phyloP scores from a whole-genome alignment of 2,888 invertebrate genomes.

The Orthosia cruda region DNA sequence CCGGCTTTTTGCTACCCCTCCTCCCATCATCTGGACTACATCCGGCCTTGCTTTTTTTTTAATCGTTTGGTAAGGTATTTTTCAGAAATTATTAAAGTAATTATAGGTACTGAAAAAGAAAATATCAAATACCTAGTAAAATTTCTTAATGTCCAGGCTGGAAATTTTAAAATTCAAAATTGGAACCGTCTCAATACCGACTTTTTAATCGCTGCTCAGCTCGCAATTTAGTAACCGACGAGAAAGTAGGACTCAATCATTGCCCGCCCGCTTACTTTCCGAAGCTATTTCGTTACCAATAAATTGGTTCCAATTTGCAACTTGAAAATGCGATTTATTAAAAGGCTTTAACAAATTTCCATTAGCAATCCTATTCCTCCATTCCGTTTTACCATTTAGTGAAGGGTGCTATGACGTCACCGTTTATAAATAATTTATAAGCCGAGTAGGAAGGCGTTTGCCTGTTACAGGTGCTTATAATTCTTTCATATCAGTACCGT shows the following conservation, averaged over 20 bases:
- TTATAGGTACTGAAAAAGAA: too few relatives aligned
- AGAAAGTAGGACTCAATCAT: slow-evolving; percentile 46
- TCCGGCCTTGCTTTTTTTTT: too few relatives aligned
- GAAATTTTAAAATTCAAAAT: not conserved
- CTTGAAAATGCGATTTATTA: slow-evolving; percentile 54
- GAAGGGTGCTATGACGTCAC: slow-evolving; percentile 35
- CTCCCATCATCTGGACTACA: too few relatives aligned
- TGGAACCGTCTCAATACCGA: not conserved
- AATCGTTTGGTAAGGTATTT: too few relatives aligned
- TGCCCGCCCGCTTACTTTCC: slow-evolving; percentile 45
- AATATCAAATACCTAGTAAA: too few relatives aligned
- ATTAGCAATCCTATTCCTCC: slow-evolving; percentile 54
- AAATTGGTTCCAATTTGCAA: slow-evolving; percentile 54
- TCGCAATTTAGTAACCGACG: slow-evolving; percentile 22
- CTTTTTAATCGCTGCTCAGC: slow-evolving; percentile 26
- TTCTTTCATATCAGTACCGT: slow-evolving; percentile 45
- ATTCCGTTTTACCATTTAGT: slow-evolving; percentile 57
- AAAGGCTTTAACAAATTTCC: slow-evolving; percentile 52
- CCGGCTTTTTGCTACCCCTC: too few relatives aligned
- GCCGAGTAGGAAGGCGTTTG: slow-evolving; percentile 15
- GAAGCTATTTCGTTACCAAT: slow-evolving; percentile 57
- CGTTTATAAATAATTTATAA: slow-evolving; percentile 52
- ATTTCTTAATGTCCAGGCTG: not conserved
- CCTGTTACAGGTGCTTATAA: slow-evolving; percentile 39
- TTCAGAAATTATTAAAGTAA: too few relatives aligned